phyloP scores from a whole-genome alignment of 2,797 vertebrate genomes.

The Sebastes umbrosus region DNA sequence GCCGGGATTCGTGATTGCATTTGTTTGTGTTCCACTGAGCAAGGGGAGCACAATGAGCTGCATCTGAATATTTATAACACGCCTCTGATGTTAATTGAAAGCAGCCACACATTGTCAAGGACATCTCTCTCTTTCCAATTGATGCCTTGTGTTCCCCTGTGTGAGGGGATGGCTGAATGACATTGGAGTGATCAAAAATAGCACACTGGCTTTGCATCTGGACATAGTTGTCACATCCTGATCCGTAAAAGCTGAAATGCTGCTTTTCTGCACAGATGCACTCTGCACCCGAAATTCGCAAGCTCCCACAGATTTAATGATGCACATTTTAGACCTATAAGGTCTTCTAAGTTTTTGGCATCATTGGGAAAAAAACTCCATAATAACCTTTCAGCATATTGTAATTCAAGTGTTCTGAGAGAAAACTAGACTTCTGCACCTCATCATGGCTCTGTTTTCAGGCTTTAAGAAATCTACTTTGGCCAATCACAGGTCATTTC shows the following conservation, averaged over 20 bases:
- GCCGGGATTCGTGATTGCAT: slow-evolving; percentile 29
- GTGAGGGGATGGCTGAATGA: slow-evolving; percentile 49
- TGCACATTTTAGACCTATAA: not conserved
- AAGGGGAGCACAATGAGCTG: slow-evolving; percentile 38
- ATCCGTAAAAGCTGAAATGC: slow-evolving; percentile 25
- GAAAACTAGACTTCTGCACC: too few relatives aligned
- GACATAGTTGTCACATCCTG: slow-evolving; percentile 61
- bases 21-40: slow-evolving; percentile 37
- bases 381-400: too few relatives aligned
- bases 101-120: slow-evolving; percentile 69
- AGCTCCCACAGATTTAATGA: not conserved
- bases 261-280: not conserved
- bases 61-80: slow-evolving; percentile 73
- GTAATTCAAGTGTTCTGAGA: too few relatives aligned
- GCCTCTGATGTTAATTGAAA: slow-evolving; percentile 71
- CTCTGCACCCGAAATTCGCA: not conserved
- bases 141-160: slow-evolving; percentile 58
- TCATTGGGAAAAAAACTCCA: too few relatives aligned
- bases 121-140: slow-evolving; percentile 56
- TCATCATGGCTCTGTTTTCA: too few relatives aligned
- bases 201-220: slow-evolving; percentile 56
- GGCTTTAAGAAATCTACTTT: too few relatives aligned
- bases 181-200: slow-evolving; percentile 65
- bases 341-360: not conserved
- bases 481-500: too few relatives aligned